Evolutionary conservation across 2,797 vertebrate genomes (phyloP), one percentile per base, ranked within the genome.

Genomic region (Oryzias sinensis): DNA sequence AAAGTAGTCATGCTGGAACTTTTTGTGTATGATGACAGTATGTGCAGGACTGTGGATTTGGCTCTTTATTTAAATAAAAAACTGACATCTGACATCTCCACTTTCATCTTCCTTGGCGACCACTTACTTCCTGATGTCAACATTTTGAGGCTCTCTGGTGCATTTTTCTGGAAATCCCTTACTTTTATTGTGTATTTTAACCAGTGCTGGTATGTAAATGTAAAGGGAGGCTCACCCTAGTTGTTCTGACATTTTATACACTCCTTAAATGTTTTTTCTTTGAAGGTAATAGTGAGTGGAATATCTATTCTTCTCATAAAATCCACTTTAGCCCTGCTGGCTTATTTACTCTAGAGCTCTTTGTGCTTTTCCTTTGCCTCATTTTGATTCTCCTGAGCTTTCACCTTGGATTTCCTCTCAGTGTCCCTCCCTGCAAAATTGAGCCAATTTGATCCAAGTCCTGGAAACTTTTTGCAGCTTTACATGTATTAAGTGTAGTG

Each of bases 321-420:
- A 76, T 83, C 82, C 59, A 62, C 65, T 61, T 76, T 81, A 86
- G 78, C 65, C 74, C 47, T 25, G 46, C 56, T 20, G 57, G 79
- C 80, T 84, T 76, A 78, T 49, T 56, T 46, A 46, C 72, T 72
- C 59, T 41, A 29, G n/a, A 49, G 57, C 78, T 61, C 53, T 61
- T 73, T 49, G 24, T 75, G 56, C 59, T 57, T 57, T 56, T 64
- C 45, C 57, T 14, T n/a, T n/a, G 5, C 15, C 42, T n/a, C 42
- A 43, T 63, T 62, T 62, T 48, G 18, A 41, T 58, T 57, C 70
- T 74, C 14, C 53, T 72, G 48, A 57, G 43, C 59, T 65, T 73
- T 76, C 73, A 80, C 73, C 66, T 77, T 77, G 76, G 80, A 86
- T 85, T 84, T 90, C 74, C 81, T 85, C 47, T 78, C 17, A 13